Base-by-base conservation (phyloP, 1,140 invertebrate genomes). In the Coelopa frigida region DNA sequence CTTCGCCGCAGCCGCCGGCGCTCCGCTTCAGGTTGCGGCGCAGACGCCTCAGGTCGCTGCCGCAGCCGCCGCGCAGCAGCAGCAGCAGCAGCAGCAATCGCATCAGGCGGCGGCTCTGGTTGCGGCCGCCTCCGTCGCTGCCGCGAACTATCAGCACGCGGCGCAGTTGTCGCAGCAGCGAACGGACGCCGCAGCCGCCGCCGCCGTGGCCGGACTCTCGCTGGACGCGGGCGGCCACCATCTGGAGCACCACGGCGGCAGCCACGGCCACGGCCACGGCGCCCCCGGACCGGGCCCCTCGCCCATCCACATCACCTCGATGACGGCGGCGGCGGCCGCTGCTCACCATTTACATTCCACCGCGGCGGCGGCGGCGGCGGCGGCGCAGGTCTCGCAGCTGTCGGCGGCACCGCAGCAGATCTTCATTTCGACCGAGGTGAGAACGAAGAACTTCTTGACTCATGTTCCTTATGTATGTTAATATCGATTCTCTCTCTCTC, bases 341-440 rank as follows among this genome's bases (percentile, higher is more conserved):
- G 65, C 55, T 57, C 37, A 73, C 59, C 44, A 58, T 70, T 52
- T 70, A 66, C 39, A 65, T 73, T 55, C 73, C 70, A 61, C 58
- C 67, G 68, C 57, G 66, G 64, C 66, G 68, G 70, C 65, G 54
- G 60, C 69, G 52, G 61, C 61, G 50, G 57, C 61, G 43, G 67
- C 59, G 58, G 73, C 74, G 5, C 61, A 62, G 27, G 59, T 52
- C 22, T 49, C 51, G 6, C 63, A 67, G 45, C 57, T 66, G 57
- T 55, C 62, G 46, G 49, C 61, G 29, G 57, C 53, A 32, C 59
- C 62, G 15, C 62, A 59, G 44, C 62, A 62, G 31, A 70, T 80
- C 47, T 80, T 81, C 57, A 59, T 80, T 20, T 73, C 78, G 5
- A 61, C 71, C 27, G 77, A 78, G 22, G 51, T 53, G 32, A 50